Base-by-base conservation (phyloP, 2,888 invertebrate species). In the Lysandra bellargus region DNA sequence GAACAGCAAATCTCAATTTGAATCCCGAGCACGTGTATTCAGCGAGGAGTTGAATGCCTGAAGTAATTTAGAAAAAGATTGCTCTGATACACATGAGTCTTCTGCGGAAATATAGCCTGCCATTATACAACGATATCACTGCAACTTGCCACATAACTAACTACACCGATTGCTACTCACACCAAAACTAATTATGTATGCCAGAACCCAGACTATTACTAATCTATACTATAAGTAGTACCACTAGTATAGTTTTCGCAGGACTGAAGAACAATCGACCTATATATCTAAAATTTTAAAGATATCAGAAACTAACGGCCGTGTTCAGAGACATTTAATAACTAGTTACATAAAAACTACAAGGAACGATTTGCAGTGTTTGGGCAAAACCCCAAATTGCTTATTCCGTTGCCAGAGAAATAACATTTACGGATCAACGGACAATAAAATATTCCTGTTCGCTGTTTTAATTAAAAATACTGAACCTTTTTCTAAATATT, bases 341-440 rank as follows among this genome's bases (percentile, higher is more conserved):
- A n/a, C n/a, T n/a, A n/a, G 57, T 57, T 57, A 57, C 17, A 57
- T 57, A 30, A 64, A 6, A 64, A 30, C 23, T 64, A 30, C 30
- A 64, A 64, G 30, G 7, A 64, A 30, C 64, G 30, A 64, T 69
- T 69, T 33, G 30, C 74, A 44, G 44, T 40, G 40, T 44, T 74
- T 74, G 74, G 44, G 74, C 23, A 74, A 74, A 74, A 74, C 44
- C 44, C 44, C 74, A 74, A 74, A 74, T 74, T 44, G 74, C 44
- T 44, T 44, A 74, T 44, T 44, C 44, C 44, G 44, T 74, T 74
- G 74, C 74, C 74, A 74, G 74, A 74, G 12, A 74, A 73, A 73
- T 17, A 73, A 17, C 40, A 72, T 73, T 74, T 74, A 44, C 23
- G 23, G n/a, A 74, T 44, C 40, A 44, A 44, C 74, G 74, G 17